These are phyloP conservation scores for Staurois parvus DNA, from an alignment of 2,797 vertebrate genomes.

Conservation along the genomic window DNA sequence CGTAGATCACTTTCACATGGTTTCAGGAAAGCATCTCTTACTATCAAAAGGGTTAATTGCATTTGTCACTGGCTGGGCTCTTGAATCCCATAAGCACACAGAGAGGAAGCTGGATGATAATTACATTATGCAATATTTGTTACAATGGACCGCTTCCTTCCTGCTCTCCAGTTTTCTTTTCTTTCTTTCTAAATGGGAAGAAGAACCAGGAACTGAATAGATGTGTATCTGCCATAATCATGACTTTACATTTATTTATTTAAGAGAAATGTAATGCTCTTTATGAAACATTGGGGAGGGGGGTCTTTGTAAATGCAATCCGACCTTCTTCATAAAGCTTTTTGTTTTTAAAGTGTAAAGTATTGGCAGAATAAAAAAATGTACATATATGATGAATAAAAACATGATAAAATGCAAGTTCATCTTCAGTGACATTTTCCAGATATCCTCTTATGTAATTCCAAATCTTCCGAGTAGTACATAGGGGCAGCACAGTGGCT, in stretches of 20 bases:
- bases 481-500: too few relatives aligned
- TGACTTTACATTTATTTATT: not conserved
- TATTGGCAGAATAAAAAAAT: too few relatives aligned
- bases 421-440: too few relatives aligned
- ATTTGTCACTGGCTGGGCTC: constrained; percentile 46
- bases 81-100: constrained; percentile 51
- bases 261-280: too few relatives aligned
- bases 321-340: too few relatives aligned
- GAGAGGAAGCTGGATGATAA: constrained; percentile 56
- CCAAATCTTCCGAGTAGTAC: too few relatives aligned
- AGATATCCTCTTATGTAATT: too few relatives aligned
- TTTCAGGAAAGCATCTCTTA: constrained; percentile 40
- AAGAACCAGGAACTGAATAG: not conserved
- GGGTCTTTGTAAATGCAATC: too few relatives aligned
- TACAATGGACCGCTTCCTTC: constrained; percentile 56
- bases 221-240: not conserved
- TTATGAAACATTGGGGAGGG: too few relatives aligned
- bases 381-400: too few relatives aligned
- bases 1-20: constrained; percentile 53
- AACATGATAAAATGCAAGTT: too few relatives aligned
- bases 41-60: constrained; percentile 52
- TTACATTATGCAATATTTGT: constrained; percentile 58
- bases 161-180: constrained; percentile 21
- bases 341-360: too few relatives aligned
- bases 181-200: constrained; percentile 19